Base-by-base conservation (phyloP, 1,140 invertebrate genomes). In the Neelides sp. region DNA sequence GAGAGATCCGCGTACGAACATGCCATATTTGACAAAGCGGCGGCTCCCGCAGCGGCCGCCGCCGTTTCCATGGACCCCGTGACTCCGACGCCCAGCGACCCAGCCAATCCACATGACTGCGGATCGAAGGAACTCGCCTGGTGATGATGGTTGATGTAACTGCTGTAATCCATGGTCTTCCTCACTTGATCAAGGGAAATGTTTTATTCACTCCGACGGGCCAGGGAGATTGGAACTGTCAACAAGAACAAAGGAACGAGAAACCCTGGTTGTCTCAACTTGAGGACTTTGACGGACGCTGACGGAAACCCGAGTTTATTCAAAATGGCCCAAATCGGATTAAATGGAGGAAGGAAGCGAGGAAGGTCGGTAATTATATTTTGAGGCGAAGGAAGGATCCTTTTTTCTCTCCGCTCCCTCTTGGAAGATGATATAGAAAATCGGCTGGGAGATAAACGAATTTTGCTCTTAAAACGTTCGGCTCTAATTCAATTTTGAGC, bases 1-100 rank as follows among this genome's bases (percentile, higher is more conserved):
- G 82, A 80, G 54, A 85, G 72, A 66, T 89, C 85, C 22, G 82
- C 80, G 68, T 87, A 88, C 5, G 82, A 79, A 65, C 81, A 83
- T 30, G 80, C 79, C 71, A 82, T 79, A 61, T 77, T 77, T 4
- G 69, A 68, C 26, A 78, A 63, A 35, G 71, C 74, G 26, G 73
- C 73, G 34, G 72, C 72, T 7, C 70, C 71, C 28, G 66, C 64
- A 10, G 71, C 71, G 12, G 73, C 74, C 20, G 75, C 76, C 24
- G 78, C 77, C 61, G 80, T 78, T 63, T 82, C 81, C 64, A 82
- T 61, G 35, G 55, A 57, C 40, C 55, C 55, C 24, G 59, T 55
- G 47, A 57, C 59, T 20, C 45, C 45, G 2, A 47, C 45, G 5
- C 59, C 59, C 4, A 61, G 48, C 28, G 35, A 39, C 20, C 59